These are phyloP conservation scores for Aurelia sp. DNA, from an alignment of 30 jellyfish, hydroid and myxozoan genomes.

Conservation along the genomic window DNA sequence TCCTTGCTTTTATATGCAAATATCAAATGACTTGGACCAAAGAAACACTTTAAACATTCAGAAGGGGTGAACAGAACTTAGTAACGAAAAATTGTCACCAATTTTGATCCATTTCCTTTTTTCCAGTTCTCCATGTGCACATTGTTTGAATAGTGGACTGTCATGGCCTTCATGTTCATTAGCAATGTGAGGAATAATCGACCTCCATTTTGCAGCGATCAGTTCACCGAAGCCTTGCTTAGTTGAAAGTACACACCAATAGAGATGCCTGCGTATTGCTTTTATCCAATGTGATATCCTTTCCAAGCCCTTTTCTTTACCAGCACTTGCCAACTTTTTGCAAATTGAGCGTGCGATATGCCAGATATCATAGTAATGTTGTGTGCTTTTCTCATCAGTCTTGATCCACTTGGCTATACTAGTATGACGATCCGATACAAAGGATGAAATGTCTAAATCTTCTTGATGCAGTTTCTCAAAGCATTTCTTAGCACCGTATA, in stretches of 20 bases:
- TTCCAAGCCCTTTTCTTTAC: slow-evolving; percentile 36
- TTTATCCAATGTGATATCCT: slow-evolving; percentile 25
- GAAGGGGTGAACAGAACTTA: too few species aligned
- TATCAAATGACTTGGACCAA: too few species aligned
- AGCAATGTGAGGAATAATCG: slow-evolving; percentile 21
- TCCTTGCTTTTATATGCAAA: too few species aligned
- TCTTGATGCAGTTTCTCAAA: slow-evolving; percentile 4
- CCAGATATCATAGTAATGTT: slow-evolving; percentile 45
- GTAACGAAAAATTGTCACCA: slow-evolving; percentile 2
- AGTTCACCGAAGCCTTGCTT: slow-evolving; percentile 36
- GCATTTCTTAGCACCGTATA: slow-evolving; percentile 19
- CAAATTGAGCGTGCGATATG: slow-evolving; percentile 26
- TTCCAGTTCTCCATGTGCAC: slow-evolving; percentile 25
- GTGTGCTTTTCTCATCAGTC: slow-evolving; percentile 1
- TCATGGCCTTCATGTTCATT: slow-evolving; percentile 20
- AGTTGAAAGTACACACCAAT: slow-evolving; percentile 49
- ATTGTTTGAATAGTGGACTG: slow-evolving; percentile 16
- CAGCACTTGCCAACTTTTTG: slow-evolving; percentile 15
- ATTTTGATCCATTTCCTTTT: slow-evolving; percentile 31
- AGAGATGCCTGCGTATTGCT: slow-evolving; percentile 25
- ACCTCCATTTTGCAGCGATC: slow-evolving; percentile 50
- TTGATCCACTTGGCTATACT: slow-evolving; percentile 54
- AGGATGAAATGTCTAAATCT: background rate
- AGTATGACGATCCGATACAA: slow-evolving; percentile 37
- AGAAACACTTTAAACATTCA: too few species aligned